Percentiles rank a stretch among this genome's conserved stretches.
phyloP scores from a whole-genome alignment of 2,797 vertebrate species.

The Rhodeus uyekii region DNA sequence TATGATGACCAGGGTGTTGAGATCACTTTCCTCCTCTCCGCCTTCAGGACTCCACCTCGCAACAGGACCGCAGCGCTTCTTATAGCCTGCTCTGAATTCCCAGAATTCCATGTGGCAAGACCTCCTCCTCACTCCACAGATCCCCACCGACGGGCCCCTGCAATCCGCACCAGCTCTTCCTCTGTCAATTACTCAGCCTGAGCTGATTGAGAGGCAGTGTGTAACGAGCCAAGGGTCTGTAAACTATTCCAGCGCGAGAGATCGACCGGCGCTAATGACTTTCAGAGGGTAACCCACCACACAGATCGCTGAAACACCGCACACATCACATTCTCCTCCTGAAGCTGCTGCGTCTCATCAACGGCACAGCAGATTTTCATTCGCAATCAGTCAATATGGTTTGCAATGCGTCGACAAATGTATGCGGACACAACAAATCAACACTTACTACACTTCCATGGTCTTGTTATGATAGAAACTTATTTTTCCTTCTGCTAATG shows the following conservation, averaged over 20 bases:
- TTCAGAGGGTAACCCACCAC: not conserved
- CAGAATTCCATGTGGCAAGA: constrained; percentile 46
- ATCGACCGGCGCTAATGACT: not conserved
- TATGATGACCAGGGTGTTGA: not conserved
- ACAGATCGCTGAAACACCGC: not conserved
- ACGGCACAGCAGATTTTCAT: not conserved
- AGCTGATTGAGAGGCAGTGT: not conserved
- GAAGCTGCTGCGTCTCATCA: too few species aligned
- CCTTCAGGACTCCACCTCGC: constrained; percentile 11
- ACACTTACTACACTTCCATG: not conserved
- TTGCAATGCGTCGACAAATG: not conserved
- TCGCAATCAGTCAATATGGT: not conserved
- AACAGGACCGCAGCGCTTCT: constrained; percentile 30
- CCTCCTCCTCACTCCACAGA: not conserved
- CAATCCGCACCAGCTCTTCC: not conserved
- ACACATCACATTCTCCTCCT: not conserved
- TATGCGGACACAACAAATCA: not conserved
- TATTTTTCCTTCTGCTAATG: not conserved
- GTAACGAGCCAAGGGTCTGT: not conserved
- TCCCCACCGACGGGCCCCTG: not conserved
- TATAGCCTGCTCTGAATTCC: constrained; percentile 58
- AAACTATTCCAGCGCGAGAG: not conserved
- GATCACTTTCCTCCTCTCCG: constrained; percentile 33
- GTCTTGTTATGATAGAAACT: too few species aligned
- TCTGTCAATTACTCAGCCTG: not conserved